Evolutionary conservation across 2,797 vertebrate genomes (phyloP).

Genomic region (Rhinella marina): DNA sequence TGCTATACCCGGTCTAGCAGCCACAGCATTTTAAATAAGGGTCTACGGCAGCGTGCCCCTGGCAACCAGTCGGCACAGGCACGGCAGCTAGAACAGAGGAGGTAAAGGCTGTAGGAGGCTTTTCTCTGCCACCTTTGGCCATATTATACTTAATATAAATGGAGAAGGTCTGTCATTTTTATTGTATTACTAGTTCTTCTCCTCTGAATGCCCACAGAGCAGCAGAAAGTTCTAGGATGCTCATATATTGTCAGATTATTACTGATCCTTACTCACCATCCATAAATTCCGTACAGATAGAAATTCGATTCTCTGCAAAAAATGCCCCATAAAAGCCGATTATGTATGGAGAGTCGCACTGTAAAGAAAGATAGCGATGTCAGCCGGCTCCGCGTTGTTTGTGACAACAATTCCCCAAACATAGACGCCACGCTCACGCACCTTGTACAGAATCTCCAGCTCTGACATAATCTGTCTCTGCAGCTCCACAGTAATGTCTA

Average conservation of each 20-base stretch:
- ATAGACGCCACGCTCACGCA: slow-evolving; percentile 64
- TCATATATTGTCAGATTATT: slow-evolving; percentile 1
- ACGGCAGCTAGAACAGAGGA: too few species aligned
- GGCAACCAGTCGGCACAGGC: background rate
- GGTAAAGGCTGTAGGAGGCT: background rate
- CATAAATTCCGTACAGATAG: slow-evolving; percentile 99
- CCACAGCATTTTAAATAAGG: too few species aligned
- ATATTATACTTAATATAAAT: background rate
- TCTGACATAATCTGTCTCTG: slow-evolving; percentile 99
- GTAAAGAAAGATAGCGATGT: slow-evolving; percentile 67
- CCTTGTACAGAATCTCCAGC: slow-evolving; percentile 98
- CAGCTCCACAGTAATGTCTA: slow-evolving; percentile 96
- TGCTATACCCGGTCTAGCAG: too few species aligned
- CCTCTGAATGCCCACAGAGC: background rate
- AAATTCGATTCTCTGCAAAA: slow-evolving; percentile 99
- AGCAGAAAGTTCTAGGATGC: background rate
- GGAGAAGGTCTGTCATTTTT: background rate
- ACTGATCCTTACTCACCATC: slow-evolving; percentile 86
- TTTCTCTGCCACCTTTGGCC: background rate
- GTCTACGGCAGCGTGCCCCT: background rate
- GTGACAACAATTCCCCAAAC: slow-evolving; percentile 22
- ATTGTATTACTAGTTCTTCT: background rate
- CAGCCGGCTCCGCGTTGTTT: slow-evolving; percentile 22
- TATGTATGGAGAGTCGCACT: slow-evolving; percentile 98
- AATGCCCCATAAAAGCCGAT: slow-evolving; percentile 99